Evolutionary conservation across 2,888 invertebrate species (phyloP).

Genomic region (Gandaritis pyraliata): DNA sequence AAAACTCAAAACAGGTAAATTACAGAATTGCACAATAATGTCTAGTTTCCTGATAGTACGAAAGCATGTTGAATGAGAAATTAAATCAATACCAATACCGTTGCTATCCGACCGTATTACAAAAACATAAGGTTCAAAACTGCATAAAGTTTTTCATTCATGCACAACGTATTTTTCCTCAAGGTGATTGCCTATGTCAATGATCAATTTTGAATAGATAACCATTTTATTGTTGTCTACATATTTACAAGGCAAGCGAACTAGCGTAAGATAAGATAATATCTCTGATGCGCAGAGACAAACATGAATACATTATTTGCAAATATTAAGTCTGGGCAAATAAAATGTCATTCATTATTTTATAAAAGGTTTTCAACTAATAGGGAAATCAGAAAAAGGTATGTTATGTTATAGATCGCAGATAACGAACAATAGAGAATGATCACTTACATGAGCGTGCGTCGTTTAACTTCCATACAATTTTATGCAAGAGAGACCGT

Average conservation of each 20-base stretch:
- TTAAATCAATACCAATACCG: not conserved
- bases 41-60: not conserved
- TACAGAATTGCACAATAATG: not conserved
- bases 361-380: too few relatives aligned
- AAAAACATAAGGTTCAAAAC: not conserved
- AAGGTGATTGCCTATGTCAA: not conserved
- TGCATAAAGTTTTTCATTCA: not conserved
- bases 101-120: not conserved
- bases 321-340: too few relatives aligned
- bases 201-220: not conserved
- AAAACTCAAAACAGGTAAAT: not conserved
- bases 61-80: not conserved
- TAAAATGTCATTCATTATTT: too few relatives aligned
- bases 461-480: too few relatives aligned
- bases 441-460: too few relatives aligned
- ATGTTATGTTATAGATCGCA: too few relatives aligned
- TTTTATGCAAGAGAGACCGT: too few relatives aligned
- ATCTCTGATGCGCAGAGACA: not conserved
- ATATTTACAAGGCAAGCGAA: not conserved
- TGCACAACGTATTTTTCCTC: conserved; percentile 1
- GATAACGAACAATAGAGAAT: too few relatives aligned
- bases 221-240: not conserved
- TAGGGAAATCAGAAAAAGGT: too few relatives aligned
- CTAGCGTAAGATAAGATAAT: not conserved
- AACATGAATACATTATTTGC: too few relatives aligned